These are phyloP conservation scores for Porites lutea DNA, from an alignment of 64 coral and sea anemone species.

Conservation along the genomic window DNA sequence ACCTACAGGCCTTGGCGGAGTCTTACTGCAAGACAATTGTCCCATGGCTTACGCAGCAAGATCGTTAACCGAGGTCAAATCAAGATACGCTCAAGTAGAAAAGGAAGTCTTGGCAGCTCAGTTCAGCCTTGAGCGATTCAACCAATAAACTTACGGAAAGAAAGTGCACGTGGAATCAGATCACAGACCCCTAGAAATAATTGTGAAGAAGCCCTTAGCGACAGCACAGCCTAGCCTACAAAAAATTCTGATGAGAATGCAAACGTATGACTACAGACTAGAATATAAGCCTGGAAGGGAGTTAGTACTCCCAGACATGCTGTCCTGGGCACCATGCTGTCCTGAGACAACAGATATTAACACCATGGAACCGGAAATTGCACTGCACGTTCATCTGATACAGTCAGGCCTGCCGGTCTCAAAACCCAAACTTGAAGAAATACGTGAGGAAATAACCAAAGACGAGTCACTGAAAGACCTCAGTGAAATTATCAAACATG, in stretches of 20 bases:
- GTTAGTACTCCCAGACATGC: conserved; percentile 43
- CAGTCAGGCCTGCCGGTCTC: neutral
- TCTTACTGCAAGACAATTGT: conserved; percentile 17
- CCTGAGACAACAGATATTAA: neutral
- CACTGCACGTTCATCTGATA: neutral
- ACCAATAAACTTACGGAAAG: too few relatives aligned
- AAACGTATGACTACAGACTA: conserved; percentile 52
- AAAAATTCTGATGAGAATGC: conserved; percentile 54
- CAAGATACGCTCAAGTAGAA: conserved; percentile 51
- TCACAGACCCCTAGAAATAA: conserved; percentile 16
- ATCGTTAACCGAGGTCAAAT: conserved; percentile 37
- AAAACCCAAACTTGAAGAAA: conserved; percentile 17
- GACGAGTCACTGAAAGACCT: too few relatives aligned
- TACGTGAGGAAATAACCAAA: conserved; percentile 1
- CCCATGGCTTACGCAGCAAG: conserved; percentile 65
- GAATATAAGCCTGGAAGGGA: conserved; percentile 62
- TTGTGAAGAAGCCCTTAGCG: conserved; percentile 60
- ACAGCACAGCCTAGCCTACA: conserved; percentile 40
- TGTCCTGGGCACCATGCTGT: conserved; percentile 22
- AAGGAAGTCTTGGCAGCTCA: neutral
- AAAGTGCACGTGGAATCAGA: too few relatives aligned
- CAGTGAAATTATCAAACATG: too few relatives aligned
- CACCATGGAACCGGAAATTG: neutral
- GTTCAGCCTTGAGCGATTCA: too few relatives aligned
- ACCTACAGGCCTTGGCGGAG: conserved; percentile 33